These are phyloP conservation scores for Typhlichthys subterraneus DNA, from an alignment of 2,797 vertebrate species.

Conservation along the genomic window DNA sequence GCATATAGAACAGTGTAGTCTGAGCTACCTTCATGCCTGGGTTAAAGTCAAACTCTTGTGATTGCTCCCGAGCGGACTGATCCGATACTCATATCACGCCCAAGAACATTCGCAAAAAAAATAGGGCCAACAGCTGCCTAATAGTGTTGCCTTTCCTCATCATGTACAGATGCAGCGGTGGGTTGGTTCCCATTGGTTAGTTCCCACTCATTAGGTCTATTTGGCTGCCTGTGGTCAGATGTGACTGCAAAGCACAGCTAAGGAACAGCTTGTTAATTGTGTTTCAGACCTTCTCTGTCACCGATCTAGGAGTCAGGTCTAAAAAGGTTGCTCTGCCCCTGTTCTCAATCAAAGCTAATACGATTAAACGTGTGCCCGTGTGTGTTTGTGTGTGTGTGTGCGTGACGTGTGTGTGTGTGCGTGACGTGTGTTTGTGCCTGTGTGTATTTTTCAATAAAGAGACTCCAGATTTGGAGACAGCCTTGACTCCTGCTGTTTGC, in stretches of 20 bases:
- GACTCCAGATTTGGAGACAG: conserved; percentile 82
- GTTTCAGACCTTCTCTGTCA: conserved; percentile 79
- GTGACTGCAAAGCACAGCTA: conserved; percentile 74
- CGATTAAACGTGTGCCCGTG: conserved; percentile 69
- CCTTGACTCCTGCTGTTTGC: conserved; percentile 85
- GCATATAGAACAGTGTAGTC: conserved; percentile 45
- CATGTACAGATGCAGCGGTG: conserved; percentile 60
- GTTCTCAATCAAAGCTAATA: conserved; percentile 81
- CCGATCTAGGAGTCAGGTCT: conserved; percentile 74
- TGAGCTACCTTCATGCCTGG: conserved; percentile 32
- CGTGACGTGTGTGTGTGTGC: not conserved
- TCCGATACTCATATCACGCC: conserved; percentile 52
- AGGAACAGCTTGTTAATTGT: conserved; percentile 80
- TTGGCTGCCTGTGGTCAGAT: conserved; percentile 77
- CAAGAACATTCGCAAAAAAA: conserved; percentile 68
- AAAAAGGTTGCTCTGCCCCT: conserved; percentile 79
- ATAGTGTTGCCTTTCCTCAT: conserved; percentile 73
- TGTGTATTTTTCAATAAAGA: conserved; percentile 77
- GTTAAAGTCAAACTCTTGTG: conserved; percentile 16
- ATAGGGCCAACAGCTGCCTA: conserved; percentile 75
- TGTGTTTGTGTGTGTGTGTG: conserved; percentile 19
- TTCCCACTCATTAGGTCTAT: conserved; percentile 75
- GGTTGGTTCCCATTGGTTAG: conserved; percentile 75
- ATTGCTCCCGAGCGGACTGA: conserved; percentile 53
- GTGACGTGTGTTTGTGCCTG: conserved; percentile 37